Base-by-base conservation (phyloP, 2,888 invertebrate species). In the Pegoplata infirma region DNA sequence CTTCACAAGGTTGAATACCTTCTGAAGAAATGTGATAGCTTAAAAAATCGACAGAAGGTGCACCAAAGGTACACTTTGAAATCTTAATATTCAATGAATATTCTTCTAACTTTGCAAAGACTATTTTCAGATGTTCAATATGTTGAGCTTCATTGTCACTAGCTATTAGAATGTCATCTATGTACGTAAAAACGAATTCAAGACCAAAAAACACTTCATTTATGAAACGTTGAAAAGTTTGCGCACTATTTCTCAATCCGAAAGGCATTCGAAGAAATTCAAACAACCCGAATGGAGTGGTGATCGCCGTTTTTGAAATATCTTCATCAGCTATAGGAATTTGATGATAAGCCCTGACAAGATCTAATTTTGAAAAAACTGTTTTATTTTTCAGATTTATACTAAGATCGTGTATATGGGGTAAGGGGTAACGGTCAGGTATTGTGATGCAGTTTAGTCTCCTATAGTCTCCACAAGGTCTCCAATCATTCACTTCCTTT, bases 231-330 rank as follows among this genome's bases (percentile, higher is more conserved):
- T 58, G 40, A 19, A 58, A 44, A 3, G 56, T 56, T 19, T 56
- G 56, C 1, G 56, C 19, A 10, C 21, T 44, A 19, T 58, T 28
- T 28, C 28, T n/a, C n/a, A n/a, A n/a, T n/a, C n/a, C n/a, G n/a
- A n/a, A n/a, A n/a, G n/a, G n/a, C 58, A 44, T 58, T 44, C 21
- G 21, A 8, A 56, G 4, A 17, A 56, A 56, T 36, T 56, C 36
- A 10, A 44, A 58, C 4, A 58, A 23, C 7, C 58, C 58, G 8
- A 40, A 58, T 21, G 58, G 55, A 16, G 55, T 32, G 1, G 17
- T 55, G 40, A 58, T 40, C 3, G 58, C 58, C 21, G 44, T 58
- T 23, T 58, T 58, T 19, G 56, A n/a, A 36, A 58, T 14, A 36
- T 58, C 40, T 12, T 36, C 19, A 21, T 14, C 36, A 12, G 17